These are phyloP conservation scores for Pao palembangensis DNA, from an alignment of 2,113 vertebrate genomes.

Conservation along the genomic window DNA sequence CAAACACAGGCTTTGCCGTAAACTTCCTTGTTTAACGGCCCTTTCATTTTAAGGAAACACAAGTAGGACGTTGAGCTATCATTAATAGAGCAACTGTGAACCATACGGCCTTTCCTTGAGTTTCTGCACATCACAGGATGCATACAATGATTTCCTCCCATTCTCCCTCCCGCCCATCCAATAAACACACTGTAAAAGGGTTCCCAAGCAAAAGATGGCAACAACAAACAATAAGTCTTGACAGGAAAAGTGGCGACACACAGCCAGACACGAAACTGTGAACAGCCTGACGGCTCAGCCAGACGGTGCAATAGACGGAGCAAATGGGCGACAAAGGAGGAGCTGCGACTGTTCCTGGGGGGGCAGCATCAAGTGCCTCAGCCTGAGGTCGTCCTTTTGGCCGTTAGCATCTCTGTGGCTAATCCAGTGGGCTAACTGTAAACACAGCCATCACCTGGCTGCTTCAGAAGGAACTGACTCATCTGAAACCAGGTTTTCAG, in stretches of 20 bases:
- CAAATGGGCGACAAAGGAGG: constrained; percentile 18
- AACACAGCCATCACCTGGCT: constrained; percentile 43
- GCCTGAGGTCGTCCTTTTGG: constrained; percentile 33
- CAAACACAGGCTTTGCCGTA: constrained; percentile 17
- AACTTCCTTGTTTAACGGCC: constrained; percentile 39
- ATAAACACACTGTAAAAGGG: constrained; percentile 56
- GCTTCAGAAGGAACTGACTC: constrained; percentile 48
- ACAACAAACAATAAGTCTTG: constrained; percentile 31
- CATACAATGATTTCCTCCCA: constrained; percentile 45
- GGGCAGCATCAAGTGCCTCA: constrained; percentile 44
- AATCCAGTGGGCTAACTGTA: constrained; percentile 47
- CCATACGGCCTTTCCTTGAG: constrained; percentile 11
- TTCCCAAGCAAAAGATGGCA: constrained; percentile 41
- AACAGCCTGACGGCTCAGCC: constrained; percentile 14
- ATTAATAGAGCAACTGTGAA: constrained; percentile 33
- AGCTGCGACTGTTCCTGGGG: constrained; percentile 31
- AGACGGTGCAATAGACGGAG: not conserved
- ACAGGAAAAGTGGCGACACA: constrained; percentile 58
- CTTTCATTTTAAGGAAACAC: constrained; percentile 40
- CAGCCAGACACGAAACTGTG: constrained; percentile 30
- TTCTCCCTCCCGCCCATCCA: constrained; percentile 25
- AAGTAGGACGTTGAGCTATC: constrained; percentile 45
- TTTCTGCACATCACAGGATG: constrained; percentile 34
- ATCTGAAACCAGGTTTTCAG: constrained; percentile 1
- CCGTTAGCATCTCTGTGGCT: constrained; percentile 31